Evolutionary conservation across 1,140 invertebrate species (phyloP).

Genomic region (Drosophila kanapiae): DNA sequence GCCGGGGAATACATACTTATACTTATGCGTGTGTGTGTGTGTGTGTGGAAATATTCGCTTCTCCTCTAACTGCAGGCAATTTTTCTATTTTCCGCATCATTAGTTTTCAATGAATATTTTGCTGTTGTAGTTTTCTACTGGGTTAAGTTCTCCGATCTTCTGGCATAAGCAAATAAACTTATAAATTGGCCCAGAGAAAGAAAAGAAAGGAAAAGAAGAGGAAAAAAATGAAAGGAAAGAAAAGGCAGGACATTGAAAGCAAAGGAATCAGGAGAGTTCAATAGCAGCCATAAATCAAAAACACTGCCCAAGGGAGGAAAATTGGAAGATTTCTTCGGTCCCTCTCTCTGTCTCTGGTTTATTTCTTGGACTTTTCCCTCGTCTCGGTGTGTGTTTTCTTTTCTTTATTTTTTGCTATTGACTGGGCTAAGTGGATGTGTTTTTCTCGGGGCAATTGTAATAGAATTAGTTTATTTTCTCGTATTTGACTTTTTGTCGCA

Average conservation of each 20-base stretch:
- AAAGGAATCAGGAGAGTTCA: constrained; percentile 53
- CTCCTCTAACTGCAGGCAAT: constrained; percentile 73
- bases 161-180: constrained; percentile 76
- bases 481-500: constrained; percentile 74
- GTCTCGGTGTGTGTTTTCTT: background rate
- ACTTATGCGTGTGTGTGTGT: no score
- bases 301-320: constrained; percentile 46
- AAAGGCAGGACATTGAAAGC: background rate
- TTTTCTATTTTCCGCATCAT: constrained; percentile 83
- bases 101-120: constrained; percentile 80
- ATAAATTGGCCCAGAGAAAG: constrained; percentile 62
- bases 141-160: constrained; percentile 53
- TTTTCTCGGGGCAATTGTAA: constrained; percentile 57
- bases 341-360: background rate
- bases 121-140: constrained; percentile 39
- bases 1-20: constrained; percentile 18
- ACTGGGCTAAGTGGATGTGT: constrained; percentile 20
- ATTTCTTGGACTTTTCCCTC: constrained; percentile 1
- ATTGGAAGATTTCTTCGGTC: constrained; percentile 3
- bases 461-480: constrained; percentile 72
- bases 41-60: constrained; percentile 1
- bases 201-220: constrained; percentile 11
- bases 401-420: constrained; percentile 1
- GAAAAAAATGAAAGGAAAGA: constrained; percentile 7
- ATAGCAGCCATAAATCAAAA: constrained; percentile 79